Base-by-base conservation (phyloP, 2,888 invertebrate species). In the Calliphora vomitoria region DNA sequence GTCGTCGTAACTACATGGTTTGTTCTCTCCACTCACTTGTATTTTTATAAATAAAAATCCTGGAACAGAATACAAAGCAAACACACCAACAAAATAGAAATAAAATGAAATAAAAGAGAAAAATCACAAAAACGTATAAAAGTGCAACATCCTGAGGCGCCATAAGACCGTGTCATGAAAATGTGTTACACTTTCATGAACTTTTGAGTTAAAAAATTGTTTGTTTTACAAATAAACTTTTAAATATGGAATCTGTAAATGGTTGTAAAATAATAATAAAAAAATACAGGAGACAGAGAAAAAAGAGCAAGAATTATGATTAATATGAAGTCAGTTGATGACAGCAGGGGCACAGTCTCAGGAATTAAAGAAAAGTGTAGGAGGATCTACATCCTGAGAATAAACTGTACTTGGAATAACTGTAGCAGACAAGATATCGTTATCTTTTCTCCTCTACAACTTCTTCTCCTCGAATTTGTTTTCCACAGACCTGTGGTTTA, bases 141-240 rank as follows among this genome's bases (percentile, higher is more conserved):
- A 79, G 72, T 79, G 84, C 84, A 84, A 79, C 72, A 84, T 78
- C 84, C 84, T 84, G 79, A 60, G 84, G 84, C 84, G 84, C 84
- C 84, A 84, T 41, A 84, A 72, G 84, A 79, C 72, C 64, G 72
- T 79, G 79, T 84, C 84, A 84, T 84, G 64, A 79, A 72, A 86
- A 86, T 82, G 44, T 74, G 66, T 82, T 79, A 68, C 82, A 86
- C 72, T 86, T 86, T 86, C 55, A 79, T 82, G 82, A 86, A 86
- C 86, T 85, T 86, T 82, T 20, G n/a, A 82, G 82, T 78, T 69
- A 55, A 79, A 74, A 58, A 68, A 74, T 71, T 71, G 58, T 85
- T 81, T 71, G 55, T 76, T 81, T 85, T 64, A 71, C 75, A 76
- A 81, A 85, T 76, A 76, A 80, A 80, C 50, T 80, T 71, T 71